Base-by-base conservation (phyloP, 2,113 vertebrate species). In the Lanius collurio region DNA sequence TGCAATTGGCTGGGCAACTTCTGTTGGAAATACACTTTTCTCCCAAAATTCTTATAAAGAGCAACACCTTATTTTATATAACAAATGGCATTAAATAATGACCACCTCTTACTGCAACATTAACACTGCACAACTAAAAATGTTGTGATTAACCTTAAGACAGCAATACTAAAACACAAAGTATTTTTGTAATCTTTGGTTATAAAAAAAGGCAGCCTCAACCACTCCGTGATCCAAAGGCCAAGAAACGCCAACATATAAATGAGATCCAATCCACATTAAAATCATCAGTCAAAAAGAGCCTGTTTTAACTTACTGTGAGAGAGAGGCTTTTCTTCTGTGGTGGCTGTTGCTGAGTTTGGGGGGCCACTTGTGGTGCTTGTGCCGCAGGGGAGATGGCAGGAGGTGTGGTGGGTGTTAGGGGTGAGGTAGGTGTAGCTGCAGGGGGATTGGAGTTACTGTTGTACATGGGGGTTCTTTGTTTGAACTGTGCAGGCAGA, bases 401-500 rank as follows among this genome's bases (percentile, higher is more conserved):
- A 6, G 98, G 99, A 93, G 98, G 99, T 31, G 98, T 98, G 6
- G 98, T 98, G 41, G 99, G 99, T 33, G 99, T 99, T 42, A 98
- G 96, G 6, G 99, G 99, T 19, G 99, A 98, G 93, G 98, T 98
- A 83, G 99, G 98, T 3, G 97, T 97, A 55, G 98, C 97, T 23
- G 95, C 74, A 31, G 97, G 93, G 13, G 98, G 98, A 28, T 98
- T 98, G 71, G 98, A 98, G 95, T 98, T 97, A 39, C 99, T 99
- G 60, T 99, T 99, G 97, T 99, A 99, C 99, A 99, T 98, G 16
- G 99, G 98, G 6, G 99, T 98, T 93, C 99, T 98, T 95, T 99
- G 99, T 94, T 99, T 99, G 97, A 99, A 99, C 93, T 99, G 99
- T 13, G 98, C 96, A 2, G 99, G 98, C 52, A 99, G 97, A 83